These are phyloP conservation scores for Phocides pigmalion DNA, from an alignment of 1,140 invertebrate species.

Conservation along the genomic window DNA sequence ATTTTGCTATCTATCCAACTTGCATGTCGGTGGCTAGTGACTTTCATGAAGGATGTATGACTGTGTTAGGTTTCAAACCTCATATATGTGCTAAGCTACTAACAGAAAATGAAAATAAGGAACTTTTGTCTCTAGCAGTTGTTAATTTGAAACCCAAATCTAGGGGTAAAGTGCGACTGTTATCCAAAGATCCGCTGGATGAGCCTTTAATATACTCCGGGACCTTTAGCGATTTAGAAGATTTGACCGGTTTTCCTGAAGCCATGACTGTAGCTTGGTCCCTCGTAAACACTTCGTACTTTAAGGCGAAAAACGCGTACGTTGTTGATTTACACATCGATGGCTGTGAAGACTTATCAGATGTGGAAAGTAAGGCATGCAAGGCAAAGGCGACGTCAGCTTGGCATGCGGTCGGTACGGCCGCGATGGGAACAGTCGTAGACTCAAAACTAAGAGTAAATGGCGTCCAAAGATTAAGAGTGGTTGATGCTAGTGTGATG, in stretches of 20 bases:
- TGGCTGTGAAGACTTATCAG: slow-evolving; percentile 41
- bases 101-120: slow-evolving; percentile 46
- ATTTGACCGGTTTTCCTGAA: slow-evolving; percentile 70
- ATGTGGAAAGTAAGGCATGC: slow-evolving; percentile 42
- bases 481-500: slow-evolving; percentile 87
- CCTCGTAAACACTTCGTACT: slow-evolving; percentile 56
- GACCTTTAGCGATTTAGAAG: slow-evolving; percentile 84
- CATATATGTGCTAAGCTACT: slow-evolving; percentile 53
- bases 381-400: slow-evolving; percentile 52
- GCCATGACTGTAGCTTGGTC: slow-evolving; percentile 49
- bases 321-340: slow-evolving; percentile 52
- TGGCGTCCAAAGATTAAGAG: slow-evolving; percentile 83
- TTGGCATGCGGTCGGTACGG: slow-evolving; percentile 82
- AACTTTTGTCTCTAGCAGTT: slow-evolving; percentile 53
- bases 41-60: slow-evolving; percentile 44
- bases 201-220: slow-evolving; percentile 89
- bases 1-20: slow-evolving; percentile 66
- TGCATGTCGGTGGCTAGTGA: slow-evolving; percentile 44
- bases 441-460: slow-evolving; percentile 77
- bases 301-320: slow-evolving; percentile 50
- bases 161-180: slow-evolving; percentile 79
- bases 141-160: slow-evolving; percentile 74
- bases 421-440: slow-evolving; percentile 84
- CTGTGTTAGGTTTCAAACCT: slow-evolving; percentile 53
- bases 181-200: slow-evolving; percentile 85